A percentile compares a stretch with the other conserved stretches of the same genome.
Conservation (phyloP, 1,140 invertebrate species). For the Diabrotica virgifera region DNA sequence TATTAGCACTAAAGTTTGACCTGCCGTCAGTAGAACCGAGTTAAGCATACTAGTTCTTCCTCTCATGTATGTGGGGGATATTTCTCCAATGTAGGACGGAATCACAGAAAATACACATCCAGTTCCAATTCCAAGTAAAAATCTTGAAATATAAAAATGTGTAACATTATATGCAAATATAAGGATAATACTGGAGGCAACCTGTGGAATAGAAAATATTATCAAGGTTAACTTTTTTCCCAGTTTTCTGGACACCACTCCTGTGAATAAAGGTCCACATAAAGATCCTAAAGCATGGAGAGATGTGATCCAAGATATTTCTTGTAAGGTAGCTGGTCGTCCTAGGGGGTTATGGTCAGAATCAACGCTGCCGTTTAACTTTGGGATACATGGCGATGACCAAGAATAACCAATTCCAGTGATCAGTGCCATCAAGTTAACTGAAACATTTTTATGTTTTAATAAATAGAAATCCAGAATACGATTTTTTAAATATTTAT, state of each 20-base stretch:
- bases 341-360: conserved; percentile 34
- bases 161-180: conserved; percentile 43
- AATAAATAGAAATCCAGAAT: too few species aligned
- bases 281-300: conserved; percentile 15
- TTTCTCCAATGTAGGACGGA: conserved; percentile 54
- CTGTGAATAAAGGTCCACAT: conserved; percentile 50
- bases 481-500: too few species aligned
- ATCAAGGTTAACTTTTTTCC: conserved; percentile 52
- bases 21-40: conserved; percentile 24
- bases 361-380: conserved; percentile 45
- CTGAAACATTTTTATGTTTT: conserved; percentile 45
- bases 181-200: conserved; percentile 47
- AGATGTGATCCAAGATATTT: conserved; percentile 67
- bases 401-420: conserved; percentile 65
- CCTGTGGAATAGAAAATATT: conserved; percentile 43
- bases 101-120: conserved; percentile 52
- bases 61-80: conserved; percentile 42
- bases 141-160: conserved; percentile 45
- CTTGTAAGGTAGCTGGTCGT: conserved; percentile 44
- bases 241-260: conserved; percentile 61
- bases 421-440: conserved; percentile 61
- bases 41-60: conserved; percentile 29
- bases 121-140: conserved; percentile 48
- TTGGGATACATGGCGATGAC: conserved; percentile 65
- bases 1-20: conserved; percentile 50